phyloP scores from a whole-genome alignment of 2,113 vertebrate genomes.

The Notechis scutatus region DNA sequence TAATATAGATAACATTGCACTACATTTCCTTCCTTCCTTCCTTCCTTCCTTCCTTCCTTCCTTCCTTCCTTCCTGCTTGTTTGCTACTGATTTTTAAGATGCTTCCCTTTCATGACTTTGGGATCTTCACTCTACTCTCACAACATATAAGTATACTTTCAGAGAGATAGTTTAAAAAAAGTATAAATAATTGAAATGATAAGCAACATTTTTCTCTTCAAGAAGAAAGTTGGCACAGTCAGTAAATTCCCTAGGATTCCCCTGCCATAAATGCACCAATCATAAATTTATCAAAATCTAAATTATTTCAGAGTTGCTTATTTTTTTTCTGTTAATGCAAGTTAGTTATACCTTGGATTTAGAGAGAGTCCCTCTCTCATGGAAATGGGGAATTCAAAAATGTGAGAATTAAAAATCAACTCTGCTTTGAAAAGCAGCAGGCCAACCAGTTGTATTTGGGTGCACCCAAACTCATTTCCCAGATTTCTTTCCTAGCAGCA shows the following conservation, averaged over 20 bases:
- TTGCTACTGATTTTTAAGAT: neutral
- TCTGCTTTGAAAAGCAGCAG: neutral
- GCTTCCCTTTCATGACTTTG: neutral
- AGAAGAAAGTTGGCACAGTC: neutral
- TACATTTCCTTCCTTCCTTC: neutral
- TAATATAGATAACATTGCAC: neutral
- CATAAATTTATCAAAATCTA: neutral
- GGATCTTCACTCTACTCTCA: neutral
- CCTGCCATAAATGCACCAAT: neutral
- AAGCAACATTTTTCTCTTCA: neutral
- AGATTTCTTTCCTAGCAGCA: neutral
- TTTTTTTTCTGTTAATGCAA: neutral
- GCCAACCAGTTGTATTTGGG: neutral
- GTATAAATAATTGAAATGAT: neutral
- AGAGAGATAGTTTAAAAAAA: neutral
- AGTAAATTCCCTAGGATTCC: neutral
- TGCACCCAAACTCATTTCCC: neutral
- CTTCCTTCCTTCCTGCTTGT: neutral
- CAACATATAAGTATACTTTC: neutral
- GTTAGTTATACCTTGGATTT: neutral
- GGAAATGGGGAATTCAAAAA: neutral
- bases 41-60: neutral
- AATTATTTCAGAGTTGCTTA: neutral
- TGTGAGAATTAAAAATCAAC: neutral
- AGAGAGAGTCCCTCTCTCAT: neutral